Evolutionary conservation across 2,888 invertebrate species (phyloP), one percentile per base, ranked within the genome.

Genomic region (Microctonus brassicae): DNA sequence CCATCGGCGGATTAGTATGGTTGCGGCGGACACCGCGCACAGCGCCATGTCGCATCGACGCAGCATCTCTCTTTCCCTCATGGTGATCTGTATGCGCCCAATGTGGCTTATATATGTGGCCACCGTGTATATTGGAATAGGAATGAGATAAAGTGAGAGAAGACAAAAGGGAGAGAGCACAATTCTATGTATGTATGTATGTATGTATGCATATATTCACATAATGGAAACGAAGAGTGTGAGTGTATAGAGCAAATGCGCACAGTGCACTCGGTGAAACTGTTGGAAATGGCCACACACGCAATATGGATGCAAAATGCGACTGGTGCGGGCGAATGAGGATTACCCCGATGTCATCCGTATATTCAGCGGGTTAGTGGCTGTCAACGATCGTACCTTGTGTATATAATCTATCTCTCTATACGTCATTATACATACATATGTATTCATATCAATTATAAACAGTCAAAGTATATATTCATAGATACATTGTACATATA

Each of bases 1-100:
- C 90, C 90, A 89, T 88, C 88, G 85, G 81, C 85, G 87, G 87
- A 87, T 87, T 87, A 87, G 87, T 86, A 86, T 83, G 84, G 86
- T 85, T 83, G 84, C 86, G 76, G 76, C 77, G 75, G 74, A 73
- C 61, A 73, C 77, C 73, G 65, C 72, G 70, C 73, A 75, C 69
- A n/a, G 57, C 69, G 73, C 69, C 58, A 53, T 58, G 67, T 66
- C 55, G 73, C 71, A 66, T 69, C 71, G 58, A 66, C 62, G 55
- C n/a, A n/a, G 36, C 61, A 62, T 69, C 64, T 53, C 36, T 68
- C 36, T 65, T 47, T 63, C 53, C 10, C 36, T 53, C 58, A 69
- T 70, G 69, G 42, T 17, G 52, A 64, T 36, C 71, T 33, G 26
- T 13, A 11, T 10, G 11, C 13, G 5, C 6, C 39, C 62, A 6